These are phyloP conservation scores for Mayetiola destructor DNA, from an alignment of 2,888 invertebrate genomes.

Conservation along the genomic window DNA sequence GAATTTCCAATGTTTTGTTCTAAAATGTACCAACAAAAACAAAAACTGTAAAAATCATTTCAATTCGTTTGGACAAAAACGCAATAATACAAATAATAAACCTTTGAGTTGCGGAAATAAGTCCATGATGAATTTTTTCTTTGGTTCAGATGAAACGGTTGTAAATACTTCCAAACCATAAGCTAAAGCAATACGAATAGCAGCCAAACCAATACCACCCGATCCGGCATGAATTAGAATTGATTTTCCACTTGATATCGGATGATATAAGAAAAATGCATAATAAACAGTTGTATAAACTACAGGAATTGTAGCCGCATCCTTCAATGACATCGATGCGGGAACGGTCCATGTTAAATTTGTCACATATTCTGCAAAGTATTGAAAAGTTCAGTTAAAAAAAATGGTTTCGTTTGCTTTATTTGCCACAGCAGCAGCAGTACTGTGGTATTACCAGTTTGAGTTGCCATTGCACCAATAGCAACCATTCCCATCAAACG, in stretches of 20 bases:
- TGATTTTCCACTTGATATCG: slow-evolving; percentile 31
- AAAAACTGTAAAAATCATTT: background rate
- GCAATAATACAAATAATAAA: slow-evolving; percentile 21
- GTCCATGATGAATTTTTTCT: slow-evolving; percentile 46
- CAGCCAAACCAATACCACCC: slow-evolving; percentile 64
- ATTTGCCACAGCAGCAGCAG: background rate
- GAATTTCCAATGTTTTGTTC: slow-evolving; percentile 66
- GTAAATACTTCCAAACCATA: slow-evolving; percentile 52
- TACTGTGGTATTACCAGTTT: slow-evolving; percentile 25
- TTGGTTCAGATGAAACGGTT: slow-evolving; percentile 52
- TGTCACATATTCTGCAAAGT: slow-evolving; percentile 22
- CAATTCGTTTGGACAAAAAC: background rate
- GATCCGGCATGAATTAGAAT: slow-evolving; percentile 45
- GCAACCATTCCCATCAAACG: slow-evolving; percentile 49
- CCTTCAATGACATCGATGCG: slow-evolving; percentile 53
- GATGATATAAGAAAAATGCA: slow-evolving; percentile 31
- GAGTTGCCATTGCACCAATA: slow-evolving; percentile 40
- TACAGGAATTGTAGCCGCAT: slow-evolving; percentile 67
- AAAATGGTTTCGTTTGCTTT: background rate
- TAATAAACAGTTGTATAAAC: slow-evolving; percentile 55
- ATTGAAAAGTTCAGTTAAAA: background rate
- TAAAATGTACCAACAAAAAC: slow-evolving; percentile 27
- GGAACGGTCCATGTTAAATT: slow-evolving; percentile 48
- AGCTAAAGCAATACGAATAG: slow-evolving; percentile 53
- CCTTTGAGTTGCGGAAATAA: slow-evolving; percentile 41